A percentile compares a stretch with the other conserved stretches of the same genome.
Evolutionary conservation across 2,888 invertebrate genomes (phyloP).

Genomic region (Microdon myrmicae): DNA sequence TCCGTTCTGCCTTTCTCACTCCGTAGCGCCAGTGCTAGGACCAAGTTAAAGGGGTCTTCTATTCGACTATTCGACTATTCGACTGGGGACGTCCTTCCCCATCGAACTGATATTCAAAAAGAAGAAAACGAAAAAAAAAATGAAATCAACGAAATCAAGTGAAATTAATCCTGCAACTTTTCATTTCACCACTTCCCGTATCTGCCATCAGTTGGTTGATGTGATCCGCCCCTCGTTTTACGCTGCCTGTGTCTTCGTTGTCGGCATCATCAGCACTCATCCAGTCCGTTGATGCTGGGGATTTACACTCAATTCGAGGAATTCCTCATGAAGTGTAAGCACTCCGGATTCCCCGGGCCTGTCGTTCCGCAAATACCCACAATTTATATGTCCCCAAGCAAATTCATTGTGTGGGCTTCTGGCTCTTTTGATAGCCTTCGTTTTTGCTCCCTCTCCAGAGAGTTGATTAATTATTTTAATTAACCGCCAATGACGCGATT

Average conservation of each 20-base stretch:
- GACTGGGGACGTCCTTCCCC: background rate
- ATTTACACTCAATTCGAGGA: slow-evolving; percentile 39
- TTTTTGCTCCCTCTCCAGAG: slow-evolving; percentile 11
- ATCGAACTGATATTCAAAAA: slow-evolving; percentile 11
- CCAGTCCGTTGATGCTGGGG: slow-evolving; percentile 32
- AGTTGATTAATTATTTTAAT: slow-evolving; percentile 51
- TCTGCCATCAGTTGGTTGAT: background rate
- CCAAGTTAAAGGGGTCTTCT: slow-evolving; percentile 27
- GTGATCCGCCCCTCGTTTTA: background rate
- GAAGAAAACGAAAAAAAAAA: slow-evolving; percentile 17
- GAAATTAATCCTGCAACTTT: slow-evolving; percentile 51
- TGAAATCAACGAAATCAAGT: slow-evolving; percentile 47
- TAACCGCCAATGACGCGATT: slow-evolving; percentile 36
- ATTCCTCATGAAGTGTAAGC: too few relatives aligned
- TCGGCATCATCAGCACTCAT: slow-evolving; percentile 5
- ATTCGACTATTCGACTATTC: slow-evolving; percentile 1
- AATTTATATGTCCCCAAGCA: slow-evolving; percentile 22
- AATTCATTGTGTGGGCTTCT: slow-evolving; percentile 21
- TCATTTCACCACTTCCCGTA: slow-evolving; percentile 35
- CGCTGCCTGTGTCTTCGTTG: background rate
- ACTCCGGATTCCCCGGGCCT: too few relatives aligned
- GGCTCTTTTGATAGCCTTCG: background rate
- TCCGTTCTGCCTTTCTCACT: too few relatives aligned
- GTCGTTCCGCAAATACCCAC: slow-evolving; percentile 12
- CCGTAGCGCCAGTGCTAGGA: slow-evolving; percentile 6